Base-by-base conservation (phyloP, 2,797 vertebrate species). In the Spinus olivaceus region DNA sequence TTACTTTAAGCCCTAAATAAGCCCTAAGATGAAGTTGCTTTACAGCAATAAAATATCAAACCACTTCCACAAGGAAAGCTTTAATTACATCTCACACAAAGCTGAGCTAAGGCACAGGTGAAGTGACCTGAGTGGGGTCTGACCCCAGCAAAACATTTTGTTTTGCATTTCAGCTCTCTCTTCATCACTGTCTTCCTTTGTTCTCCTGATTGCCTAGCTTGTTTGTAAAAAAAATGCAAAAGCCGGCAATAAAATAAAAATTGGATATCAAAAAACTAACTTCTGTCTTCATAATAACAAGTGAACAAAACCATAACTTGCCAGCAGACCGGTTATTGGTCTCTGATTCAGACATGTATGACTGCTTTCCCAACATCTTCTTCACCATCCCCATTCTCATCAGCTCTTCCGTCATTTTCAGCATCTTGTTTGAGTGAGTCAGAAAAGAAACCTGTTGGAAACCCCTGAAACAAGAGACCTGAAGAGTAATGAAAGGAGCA, bases 41-140 rank as follows among this genome's bases (percentile, higher is more conserved):
- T 35, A 54, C 12, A 81, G 39, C 42, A 81, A 5, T 54, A 56
- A 63, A 80, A 47, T 4, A 12, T 35, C 23, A 63, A 57, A 12
- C 20, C 27, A 32, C 8, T 46, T 69, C 47, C 24, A 54, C 0
- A 0, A 47, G 39, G 42, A 30, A 53, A 51, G 8, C 6, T 10
- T 22, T 42, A n/a, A 8, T 54, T 35, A 14, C 25, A 22, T 30
- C 41, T n/a, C 28, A 28, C 25, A 13, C 6, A 10, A 39, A 65
- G n/a, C 46, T 51, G 63, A 72, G 14, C 18, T 44, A n/a, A 74
- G 53, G 42, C 14, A 17, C 12, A 13, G 32, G 12, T 35, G 22
- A 61, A 57, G 24, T 50, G 54, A 70, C 60, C 54, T 47, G 27
- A 39, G 30, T 0, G 0, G 19, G 15, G 35, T 44, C 56, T 50